Percentiles rank a stretch among this genome's conserved stretches.
These are phyloP conservation scores for Euplagia quadripunctaria DNA, from an alignment of 2,888 invertebrate species.

Conservation along the genomic window DNA sequence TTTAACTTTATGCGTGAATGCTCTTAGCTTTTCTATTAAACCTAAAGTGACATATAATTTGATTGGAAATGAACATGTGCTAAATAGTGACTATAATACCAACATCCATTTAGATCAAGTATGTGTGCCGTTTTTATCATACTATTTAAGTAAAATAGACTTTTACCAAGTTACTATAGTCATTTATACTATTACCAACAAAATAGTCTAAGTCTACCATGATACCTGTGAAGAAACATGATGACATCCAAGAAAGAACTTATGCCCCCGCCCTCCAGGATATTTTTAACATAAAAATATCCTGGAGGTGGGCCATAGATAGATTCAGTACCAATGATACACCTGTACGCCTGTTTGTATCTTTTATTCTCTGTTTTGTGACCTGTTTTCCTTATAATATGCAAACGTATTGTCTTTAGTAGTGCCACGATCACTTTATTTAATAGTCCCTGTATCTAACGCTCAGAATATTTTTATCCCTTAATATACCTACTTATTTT, in stretches of 20 bases:
- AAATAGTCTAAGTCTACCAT: too few relatives aligned
- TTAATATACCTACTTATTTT: too few relatives aligned
- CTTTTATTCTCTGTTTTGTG: too few relatives aligned
- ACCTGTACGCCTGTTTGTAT: too few relatives aligned
- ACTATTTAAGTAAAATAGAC: background rate
- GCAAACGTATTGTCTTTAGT: too few relatives aligned
- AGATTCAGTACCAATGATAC: too few relatives aligned
- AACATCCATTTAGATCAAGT: slow-evolving; percentile 83
- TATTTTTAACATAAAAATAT: background rate
- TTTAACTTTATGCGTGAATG: slow-evolving; percentile 83
- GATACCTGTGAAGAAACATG: background rate
- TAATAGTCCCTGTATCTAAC: too few relatives aligned
- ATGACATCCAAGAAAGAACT: background rate
- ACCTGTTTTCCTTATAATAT: too few relatives aligned
- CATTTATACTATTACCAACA: background rate
- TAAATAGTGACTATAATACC: slow-evolving; percentile 72
- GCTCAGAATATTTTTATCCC: too few relatives aligned
- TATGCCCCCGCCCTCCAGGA: background rate
- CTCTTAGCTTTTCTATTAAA: slow-evolving; percentile 84
- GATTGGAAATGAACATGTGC: slow-evolving; percentile 73
- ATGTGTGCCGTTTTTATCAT: slow-evolving; percentile 13
- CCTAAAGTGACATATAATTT: slow-evolving; percentile 82
- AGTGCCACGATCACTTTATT: too few relatives aligned
- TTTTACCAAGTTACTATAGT: background rate
- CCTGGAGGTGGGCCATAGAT: too few relatives aligned